Conservation (phyloP, 2,888 invertebrate species). For the Dicyrtoma fusca region DNA sequence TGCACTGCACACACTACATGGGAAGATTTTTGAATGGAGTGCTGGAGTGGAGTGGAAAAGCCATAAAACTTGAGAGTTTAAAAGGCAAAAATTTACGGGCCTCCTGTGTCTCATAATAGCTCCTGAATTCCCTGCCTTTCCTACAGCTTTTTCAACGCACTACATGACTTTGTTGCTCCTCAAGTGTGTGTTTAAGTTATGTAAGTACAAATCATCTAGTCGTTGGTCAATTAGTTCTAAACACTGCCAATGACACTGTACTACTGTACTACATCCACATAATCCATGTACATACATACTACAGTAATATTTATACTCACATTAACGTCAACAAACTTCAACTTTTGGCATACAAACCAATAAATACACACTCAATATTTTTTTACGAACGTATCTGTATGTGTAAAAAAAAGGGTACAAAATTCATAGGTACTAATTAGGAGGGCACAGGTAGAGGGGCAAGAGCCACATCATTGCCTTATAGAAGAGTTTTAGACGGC, state of each 20-base stretch:
- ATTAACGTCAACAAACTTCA: slow-evolving; percentile 5
- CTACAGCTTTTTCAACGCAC: not conserved
- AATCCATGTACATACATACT: not conserved
- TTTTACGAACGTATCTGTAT: too few relatives aligned
- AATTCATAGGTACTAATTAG: too few relatives aligned
- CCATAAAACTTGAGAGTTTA: slow-evolving; percentile 42
- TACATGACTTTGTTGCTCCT: not conserved
- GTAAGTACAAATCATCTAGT: slow-evolving; percentile 34
- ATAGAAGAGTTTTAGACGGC: too few relatives aligned
- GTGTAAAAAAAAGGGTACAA: too few relatives aligned
- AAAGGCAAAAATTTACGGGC: slow-evolving; percentile 53
- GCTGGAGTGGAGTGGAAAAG: slow-evolving; percentile 32
- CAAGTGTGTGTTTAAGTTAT: slow-evolving; percentile 22
- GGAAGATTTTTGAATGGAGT: slow-evolving; percentile 14
- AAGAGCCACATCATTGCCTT: too few relatives aligned
- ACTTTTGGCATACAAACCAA: not conserved
- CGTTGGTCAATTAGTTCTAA: slow-evolving; percentile 32
- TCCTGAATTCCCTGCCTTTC: slow-evolving; percentile 1
- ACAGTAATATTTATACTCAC: not conserved
- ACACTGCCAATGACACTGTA: slow-evolving; percentile 18
- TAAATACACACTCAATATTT: slow-evolving; percentile 1
- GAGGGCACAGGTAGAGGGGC: too few relatives aligned
- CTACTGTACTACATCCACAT: too few relatives aligned
- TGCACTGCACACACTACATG: too few relatives aligned
- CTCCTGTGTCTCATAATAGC: slow-evolving; percentile 47